Percentiles rank a stretch among this genome's conserved stretches.
These are phyloP conservation scores for Eulemur mongoz DNA, from an alignment of 2,797 vertebrate species.

Conservation along the genomic window DNA sequence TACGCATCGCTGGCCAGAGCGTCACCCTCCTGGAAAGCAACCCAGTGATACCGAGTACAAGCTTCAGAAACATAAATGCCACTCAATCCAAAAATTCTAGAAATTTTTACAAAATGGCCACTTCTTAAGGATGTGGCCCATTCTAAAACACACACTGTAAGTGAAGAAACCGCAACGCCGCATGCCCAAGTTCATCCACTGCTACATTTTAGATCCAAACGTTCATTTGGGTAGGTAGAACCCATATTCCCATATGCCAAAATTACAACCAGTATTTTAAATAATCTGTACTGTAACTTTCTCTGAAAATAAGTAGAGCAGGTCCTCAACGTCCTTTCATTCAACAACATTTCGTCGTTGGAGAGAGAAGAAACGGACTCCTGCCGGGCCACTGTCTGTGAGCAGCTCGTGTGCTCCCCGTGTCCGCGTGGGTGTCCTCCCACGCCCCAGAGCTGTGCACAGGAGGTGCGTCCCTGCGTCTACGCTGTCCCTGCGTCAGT, in stretches of 20 bases:
- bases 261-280: background rate
- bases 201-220: accelerated
- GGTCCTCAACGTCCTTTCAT: background rate
- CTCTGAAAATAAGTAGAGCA: background rate
- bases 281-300: accelerated
- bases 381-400: background rate
- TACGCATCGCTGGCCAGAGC: accelerated
- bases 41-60: accelerated
- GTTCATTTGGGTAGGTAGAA: background rate
- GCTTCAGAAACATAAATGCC: background rate
- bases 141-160: accelerated
- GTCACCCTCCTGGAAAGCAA: background rate
- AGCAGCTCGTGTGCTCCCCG: accelerated
- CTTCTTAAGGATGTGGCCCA: background rate
- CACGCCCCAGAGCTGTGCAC: background rate
- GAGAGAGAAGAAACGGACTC: background rate
- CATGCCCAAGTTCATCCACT: background rate
- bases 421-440: background rate
- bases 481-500: background rate
- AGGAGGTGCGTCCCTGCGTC: background rate
- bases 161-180: accelerated
- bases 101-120: background rate
- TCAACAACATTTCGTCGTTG: background rate
- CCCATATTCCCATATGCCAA: background rate
- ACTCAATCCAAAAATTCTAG: background rate